phyloP scores from a whole-genome alignment of 1,140 invertebrate genomes.

The Scaptomyza graminum region DNA sequence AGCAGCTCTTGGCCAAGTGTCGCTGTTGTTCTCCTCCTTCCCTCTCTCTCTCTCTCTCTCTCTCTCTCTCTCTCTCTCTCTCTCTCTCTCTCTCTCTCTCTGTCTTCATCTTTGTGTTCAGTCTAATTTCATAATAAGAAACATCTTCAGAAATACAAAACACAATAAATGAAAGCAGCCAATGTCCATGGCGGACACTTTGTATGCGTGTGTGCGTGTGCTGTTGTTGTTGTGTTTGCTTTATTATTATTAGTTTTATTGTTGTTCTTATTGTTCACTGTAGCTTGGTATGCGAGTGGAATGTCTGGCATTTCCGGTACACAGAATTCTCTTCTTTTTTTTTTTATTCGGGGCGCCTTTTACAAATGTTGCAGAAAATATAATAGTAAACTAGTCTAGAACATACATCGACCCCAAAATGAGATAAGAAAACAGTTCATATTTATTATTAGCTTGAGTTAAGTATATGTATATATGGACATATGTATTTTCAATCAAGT shows the following conservation, averaged over 20 bases:
- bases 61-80: slow-evolving; percentile 3
- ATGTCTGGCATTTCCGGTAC: slow-evolving; percentile 67
- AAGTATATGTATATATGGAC: no score
- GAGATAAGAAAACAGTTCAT: no score
- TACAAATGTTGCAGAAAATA: slow-evolving; percentile 17
- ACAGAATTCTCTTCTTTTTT: not conserved
- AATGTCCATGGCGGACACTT: slow-evolving; percentile 48
- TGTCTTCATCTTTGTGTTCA: slow-evolving; percentile 41
- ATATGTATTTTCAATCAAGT: no score
- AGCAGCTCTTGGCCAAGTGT: slow-evolving; percentile 69
- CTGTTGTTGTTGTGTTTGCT: slow-evolving; percentile 29
- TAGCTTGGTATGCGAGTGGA: slow-evolving; percentile 62
- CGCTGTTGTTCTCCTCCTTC: slow-evolving; percentile 32
- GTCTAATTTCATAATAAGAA: slow-evolving; percentile 83
- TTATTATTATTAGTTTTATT: slow-evolving; percentile 50
- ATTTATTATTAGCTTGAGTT: no score
- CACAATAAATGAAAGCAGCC: slow-evolving; percentile 60
- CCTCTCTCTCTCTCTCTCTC: slow-evolving; percentile 11
- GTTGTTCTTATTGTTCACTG: slow-evolving; percentile 60
- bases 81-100: slow-evolving; percentile 12
- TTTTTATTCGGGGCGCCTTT: slow-evolving; percentile 5
- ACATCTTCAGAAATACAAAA: slow-evolving; percentile 60
- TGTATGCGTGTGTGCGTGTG: slow-evolving; percentile 16
- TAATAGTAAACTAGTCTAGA: no score
- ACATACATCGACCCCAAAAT: no score